Evolutionary conservation across 2,797 vertebrate genomes (phyloP).

Genomic region (Manis javanica): DNA sequence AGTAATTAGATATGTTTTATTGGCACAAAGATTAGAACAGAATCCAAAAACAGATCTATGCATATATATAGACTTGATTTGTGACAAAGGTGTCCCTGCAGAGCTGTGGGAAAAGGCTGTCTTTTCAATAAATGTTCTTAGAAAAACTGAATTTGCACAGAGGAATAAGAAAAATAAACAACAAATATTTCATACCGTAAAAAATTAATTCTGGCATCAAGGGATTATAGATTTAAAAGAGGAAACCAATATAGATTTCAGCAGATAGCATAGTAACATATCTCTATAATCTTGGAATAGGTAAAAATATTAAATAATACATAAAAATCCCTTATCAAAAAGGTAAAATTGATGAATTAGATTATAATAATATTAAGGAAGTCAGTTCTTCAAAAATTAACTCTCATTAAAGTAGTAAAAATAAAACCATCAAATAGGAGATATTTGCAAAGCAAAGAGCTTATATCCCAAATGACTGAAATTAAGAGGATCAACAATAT

Average conservation of each 20-base stretch:
- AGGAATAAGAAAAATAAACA: slow-evolving; percentile 46
- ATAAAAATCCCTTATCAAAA: not conserved
- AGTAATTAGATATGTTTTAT: slow-evolving; percentile 28
- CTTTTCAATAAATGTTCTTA: slow-evolving; percentile 11
- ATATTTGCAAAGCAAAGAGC: not conserved
- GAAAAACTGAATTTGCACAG: not conserved
- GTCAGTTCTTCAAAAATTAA: not conserved
- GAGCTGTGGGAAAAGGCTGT: not conserved
- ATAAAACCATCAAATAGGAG: not conserved
- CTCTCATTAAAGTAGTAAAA: not conserved
- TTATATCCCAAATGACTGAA: not conserved
- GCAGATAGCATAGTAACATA: not conserved
- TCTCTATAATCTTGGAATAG: not conserved
- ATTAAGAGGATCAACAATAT: not conserved
- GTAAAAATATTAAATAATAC: not conserved
- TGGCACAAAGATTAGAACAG: not conserved
- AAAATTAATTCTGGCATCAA: not conserved
- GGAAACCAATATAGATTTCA: not conserved
- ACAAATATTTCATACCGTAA: not conserved
- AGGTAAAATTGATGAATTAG: not conserved
- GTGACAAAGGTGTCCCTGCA: not conserved
- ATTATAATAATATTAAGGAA: not conserved
- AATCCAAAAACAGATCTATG: not conserved
- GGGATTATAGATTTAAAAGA: not conserved
- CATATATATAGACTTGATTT: not conserved